A percentile compares a stretch with the other conserved stretches of the same genome.
Evolutionary conservation across 1,140 invertebrate species (phyloP).

Genomic region (Zaprionus africanus): DNA sequence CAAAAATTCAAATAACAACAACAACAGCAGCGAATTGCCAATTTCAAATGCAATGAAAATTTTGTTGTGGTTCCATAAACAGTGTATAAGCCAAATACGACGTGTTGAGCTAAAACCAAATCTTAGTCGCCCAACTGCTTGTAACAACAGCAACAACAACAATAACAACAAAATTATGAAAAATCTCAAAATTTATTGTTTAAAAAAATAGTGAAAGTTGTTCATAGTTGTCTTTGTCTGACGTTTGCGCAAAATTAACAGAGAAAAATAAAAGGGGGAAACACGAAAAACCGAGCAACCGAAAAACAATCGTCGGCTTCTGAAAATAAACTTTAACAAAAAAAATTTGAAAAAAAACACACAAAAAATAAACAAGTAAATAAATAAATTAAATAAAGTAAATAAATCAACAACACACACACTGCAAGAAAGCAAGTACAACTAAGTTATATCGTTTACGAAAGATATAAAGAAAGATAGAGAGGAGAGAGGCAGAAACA

Average conservation of each 20-base stretch:
- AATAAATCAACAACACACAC: constrained; percentile 10
- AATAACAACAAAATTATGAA: constrained; percentile 66
- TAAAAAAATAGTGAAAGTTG: constrained; percentile 71
- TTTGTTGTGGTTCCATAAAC: not conserved
- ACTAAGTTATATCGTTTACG: not conserved
- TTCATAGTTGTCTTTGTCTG: constrained; percentile 42
- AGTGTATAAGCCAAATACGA: constrained; percentile 11
- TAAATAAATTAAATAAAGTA: constrained; percentile 19
- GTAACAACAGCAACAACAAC: constrained; percentile 12
- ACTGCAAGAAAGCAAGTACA: not conserved
- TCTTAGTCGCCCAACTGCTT: constrained; percentile 38
- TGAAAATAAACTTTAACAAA: constrained; percentile 51
- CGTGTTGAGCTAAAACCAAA: constrained; percentile 32
- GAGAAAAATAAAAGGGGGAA: constrained; percentile 54
- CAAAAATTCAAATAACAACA: constrained; percentile 4
- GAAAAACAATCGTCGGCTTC: constrained; percentile 66
- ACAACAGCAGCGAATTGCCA: not conserved
- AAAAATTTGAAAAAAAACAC: constrained; percentile 19
- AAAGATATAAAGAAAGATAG: not conserved
- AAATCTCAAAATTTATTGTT: constrained; percentile 78
- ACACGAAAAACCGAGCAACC: constrained; percentile 46
- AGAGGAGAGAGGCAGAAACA: not conserved
- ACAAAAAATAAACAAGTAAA: constrained; percentile 20
- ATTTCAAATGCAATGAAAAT: too few relatives aligned
- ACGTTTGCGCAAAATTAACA: constrained; percentile 75